Evolutionary conservation across 2,797 vertebrate species (phyloP).

Genomic region (Cheirogaleus major): DNA sequence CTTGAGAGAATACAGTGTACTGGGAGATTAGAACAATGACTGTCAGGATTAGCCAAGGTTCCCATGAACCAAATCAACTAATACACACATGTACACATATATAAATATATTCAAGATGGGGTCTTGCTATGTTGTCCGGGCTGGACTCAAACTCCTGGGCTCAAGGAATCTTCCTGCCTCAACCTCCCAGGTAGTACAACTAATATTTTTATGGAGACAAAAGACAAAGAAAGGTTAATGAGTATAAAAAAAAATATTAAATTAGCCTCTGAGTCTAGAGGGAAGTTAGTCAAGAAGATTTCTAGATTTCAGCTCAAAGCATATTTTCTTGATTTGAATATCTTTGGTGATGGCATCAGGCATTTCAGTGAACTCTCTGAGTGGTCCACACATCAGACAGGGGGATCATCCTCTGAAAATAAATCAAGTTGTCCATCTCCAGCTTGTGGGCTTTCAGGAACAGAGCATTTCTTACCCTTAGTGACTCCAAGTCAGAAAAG

Average conservation of each 20-base stretch:
- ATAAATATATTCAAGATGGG: not conserved
- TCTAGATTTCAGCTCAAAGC: not conserved
- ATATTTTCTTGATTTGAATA: not conserved
- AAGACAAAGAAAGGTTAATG: not conserved
- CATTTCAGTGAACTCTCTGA: not conserved
- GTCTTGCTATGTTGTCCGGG: not conserved
- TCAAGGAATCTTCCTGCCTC: not conserved
- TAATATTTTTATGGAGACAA: not conserved
- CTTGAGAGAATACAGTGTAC: not conserved
- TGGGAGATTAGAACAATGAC: not conserved
- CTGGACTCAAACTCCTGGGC: not conserved
- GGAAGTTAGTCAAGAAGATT: not conserved
- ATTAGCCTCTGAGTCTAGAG: not conserved
- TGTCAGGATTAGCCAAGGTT: not conserved
- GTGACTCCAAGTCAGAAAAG: no score
- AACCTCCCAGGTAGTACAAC: not conserved
- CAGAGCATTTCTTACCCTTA: no score
- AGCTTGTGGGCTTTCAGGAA: no score
- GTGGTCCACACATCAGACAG: not conserved
- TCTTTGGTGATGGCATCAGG: not conserved
- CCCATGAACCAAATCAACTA: not conserved
- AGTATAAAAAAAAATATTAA: not conserved
- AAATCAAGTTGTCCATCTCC: not conserved
- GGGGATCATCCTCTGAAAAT: not conserved
- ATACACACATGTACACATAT: not conserved